Evolutionary conservation across 53 echinoderm and acorn worm genomes (phyloP), one percentile per base, ranked within the genome.

Genomic region (Paelopatides confundens): DNA sequence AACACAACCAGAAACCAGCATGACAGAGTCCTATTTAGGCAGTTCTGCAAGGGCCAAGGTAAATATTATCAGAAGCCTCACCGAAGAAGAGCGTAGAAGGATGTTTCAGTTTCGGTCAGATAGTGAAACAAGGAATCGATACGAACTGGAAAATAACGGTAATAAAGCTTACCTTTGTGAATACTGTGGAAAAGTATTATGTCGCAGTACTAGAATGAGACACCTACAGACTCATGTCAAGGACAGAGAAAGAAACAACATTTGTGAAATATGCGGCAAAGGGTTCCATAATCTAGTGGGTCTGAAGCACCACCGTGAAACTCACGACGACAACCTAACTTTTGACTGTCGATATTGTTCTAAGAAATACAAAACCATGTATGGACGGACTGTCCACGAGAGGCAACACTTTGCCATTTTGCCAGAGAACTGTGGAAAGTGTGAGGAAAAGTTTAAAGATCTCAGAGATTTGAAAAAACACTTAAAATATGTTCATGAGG

Each of bases 381-480:
- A 62, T 28, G 84, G 84, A n/a, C 63, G 84, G 18, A 83, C 84
- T n/a, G 29, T 63, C 11, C 84, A 83, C 47, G 84, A 83, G 30
- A 31, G 84, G 18, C 23, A 18, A 11, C 84, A 83, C 40, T 83
- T 83, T 83, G 47, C 34, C 54, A 63, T 83, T 38, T 26, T 37
- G 1, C 11, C 31, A 18, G 39, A 35, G 21, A 62, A 63, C 36
- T 83, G 84, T 38, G 65, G 54, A 11, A 65, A 63, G 8, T 83
- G 84, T 23, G 84, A 37, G 12, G 32, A 35, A 35, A 38, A 83
- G 64, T 83, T 83, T 36, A 29, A 38, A 34, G 65, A 83, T 21
- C 21, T 52, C 15, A 14, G 15, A 29, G 51, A 52, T 13, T 31
- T 50, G 8, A 79, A 48, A 31, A 79, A 51, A 28, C 54, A 74